Evolutionary conservation across 2,888 invertebrate species (phyloP).

Genomic region (Drosophila flavopinicola): DNA sequence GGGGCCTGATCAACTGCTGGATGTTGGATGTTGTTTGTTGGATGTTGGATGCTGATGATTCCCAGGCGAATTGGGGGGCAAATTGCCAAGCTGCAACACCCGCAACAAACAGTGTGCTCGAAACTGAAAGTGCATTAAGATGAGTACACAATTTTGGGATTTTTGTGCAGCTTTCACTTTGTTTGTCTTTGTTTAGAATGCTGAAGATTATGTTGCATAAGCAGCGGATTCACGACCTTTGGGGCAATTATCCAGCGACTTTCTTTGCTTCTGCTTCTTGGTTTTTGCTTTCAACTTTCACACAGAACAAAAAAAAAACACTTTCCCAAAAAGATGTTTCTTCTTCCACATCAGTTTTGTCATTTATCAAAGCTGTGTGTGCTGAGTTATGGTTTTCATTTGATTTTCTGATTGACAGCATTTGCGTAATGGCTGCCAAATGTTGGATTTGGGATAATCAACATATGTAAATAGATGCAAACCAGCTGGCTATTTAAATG

Average conservation of each 20-base stretch:
- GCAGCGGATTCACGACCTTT: constrained; percentile 57
- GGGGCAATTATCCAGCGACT: constrained; percentile 58
- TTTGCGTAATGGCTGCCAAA: constrained; percentile 58
- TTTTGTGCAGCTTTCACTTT: constrained; percentile 62
- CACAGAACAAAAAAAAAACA: constrained; percentile 68
- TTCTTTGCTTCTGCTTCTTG: constrained; percentile 54
- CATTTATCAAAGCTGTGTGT: constrained; percentile 60
- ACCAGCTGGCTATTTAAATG: constrained; percentile 58
- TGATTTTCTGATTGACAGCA: constrained; percentile 64
- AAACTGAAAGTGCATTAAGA: constrained; percentile 71
- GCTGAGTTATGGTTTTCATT: constrained; percentile 69
- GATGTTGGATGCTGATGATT: constrained; percentile 18
- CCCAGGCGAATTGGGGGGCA: constrained; percentile 35
- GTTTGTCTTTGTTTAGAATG: constrained; percentile 62
- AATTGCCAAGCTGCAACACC: constrained; percentile 53
- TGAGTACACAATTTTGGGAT: constrained; percentile 41
- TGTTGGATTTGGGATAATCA: constrained; percentile 42
- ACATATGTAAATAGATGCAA: constrained; percentile 58
- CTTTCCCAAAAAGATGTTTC: constrained; percentile 41
- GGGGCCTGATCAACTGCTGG: constrained; percentile 32
- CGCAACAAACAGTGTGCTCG: constrained; percentile 47
- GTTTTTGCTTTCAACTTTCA: constrained; percentile 45
- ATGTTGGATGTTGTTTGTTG: constrained; percentile 19
- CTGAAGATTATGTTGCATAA: constrained; percentile 63
- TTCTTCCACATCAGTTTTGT: constrained; percentile 52